These are phyloP conservation scores for Alauda arvensis DNA, from an alignment of 2,797 vertebrate species.

Conservation along the genomic window DNA sequence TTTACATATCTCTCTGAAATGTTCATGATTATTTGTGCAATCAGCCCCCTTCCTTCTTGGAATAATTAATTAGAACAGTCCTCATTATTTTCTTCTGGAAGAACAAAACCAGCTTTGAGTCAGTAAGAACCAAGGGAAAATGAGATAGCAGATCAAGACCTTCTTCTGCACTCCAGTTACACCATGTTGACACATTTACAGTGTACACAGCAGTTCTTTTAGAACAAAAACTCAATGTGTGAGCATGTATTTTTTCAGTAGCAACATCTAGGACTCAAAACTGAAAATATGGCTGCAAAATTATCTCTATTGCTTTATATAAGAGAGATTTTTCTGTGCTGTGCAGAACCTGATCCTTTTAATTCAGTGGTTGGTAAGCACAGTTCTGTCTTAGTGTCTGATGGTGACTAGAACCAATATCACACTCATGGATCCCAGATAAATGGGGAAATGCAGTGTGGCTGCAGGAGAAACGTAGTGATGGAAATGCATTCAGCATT, in stretches of 20 bases:
- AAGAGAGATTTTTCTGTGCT: neutral
- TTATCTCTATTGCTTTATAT: neutral
- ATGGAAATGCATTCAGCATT: neutral
- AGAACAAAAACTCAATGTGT: neutral
- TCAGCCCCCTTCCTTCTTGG: neutral
- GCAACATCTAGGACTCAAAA: neutral
- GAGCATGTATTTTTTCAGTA: neutral
- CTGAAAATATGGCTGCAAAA: neutral
- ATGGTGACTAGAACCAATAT: neutral
- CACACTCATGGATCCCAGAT: neutral
- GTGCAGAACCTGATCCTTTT: neutral
- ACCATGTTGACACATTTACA: neutral
- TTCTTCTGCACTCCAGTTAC: neutral
- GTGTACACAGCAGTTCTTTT: neutral
- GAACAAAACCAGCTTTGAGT: neutral
- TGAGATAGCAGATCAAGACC: neutral
- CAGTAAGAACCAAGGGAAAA: neutral
- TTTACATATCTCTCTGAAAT: neutral
- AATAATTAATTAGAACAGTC: conserved; percentile 21
- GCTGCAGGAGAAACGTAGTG: neutral
- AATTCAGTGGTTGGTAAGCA: neutral
- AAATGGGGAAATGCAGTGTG: neutral
- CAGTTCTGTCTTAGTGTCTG: neutral
- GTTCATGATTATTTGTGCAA: neutral
- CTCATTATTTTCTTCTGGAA: neutral